Conservation (phyloP, 2,113 vertebrate genomes). For the Crotophaga sulcirostris region DNA sequence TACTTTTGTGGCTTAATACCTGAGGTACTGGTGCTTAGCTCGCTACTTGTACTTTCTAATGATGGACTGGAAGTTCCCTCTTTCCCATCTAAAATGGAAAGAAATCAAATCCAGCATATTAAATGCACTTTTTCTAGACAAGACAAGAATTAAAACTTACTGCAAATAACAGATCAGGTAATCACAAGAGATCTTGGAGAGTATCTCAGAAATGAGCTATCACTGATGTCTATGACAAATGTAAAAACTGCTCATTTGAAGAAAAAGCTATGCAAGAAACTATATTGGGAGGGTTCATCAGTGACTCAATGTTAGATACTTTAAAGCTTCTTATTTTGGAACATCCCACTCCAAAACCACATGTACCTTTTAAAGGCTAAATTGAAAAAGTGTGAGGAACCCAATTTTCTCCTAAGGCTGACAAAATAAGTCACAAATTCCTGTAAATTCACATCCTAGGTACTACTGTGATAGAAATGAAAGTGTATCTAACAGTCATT, state of each 20-base stretch:
- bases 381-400: not conserved
- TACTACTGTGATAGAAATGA: not conserved
- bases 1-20: conserved; percentile 70
- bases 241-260: not conserved
- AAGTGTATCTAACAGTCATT: not conserved
- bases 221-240: not conserved
- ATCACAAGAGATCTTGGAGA: not conserved
- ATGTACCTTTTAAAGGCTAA: not conserved
- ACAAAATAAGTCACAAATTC: not conserved
- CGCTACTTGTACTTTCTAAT: conserved; percentile 82
- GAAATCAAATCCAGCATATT: not conserved
- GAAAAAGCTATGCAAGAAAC: not conserved
- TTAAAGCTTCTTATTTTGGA: not conserved
- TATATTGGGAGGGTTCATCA: not conserved
- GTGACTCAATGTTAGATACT: not conserved
- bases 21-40: conserved; percentile 87
- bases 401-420: not conserved
- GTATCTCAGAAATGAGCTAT: not conserved
- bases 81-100: conserved; percentile 59
- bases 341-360: not conserved
- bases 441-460: not conserved
- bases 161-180: not conserved
- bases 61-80: conserved; percentile 64
- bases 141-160: not conserved
- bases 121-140: not conserved